Evolutionary conservation across 2,888 invertebrate species (phyloP).

Genomic region (Limulus polyphemus): DNA sequence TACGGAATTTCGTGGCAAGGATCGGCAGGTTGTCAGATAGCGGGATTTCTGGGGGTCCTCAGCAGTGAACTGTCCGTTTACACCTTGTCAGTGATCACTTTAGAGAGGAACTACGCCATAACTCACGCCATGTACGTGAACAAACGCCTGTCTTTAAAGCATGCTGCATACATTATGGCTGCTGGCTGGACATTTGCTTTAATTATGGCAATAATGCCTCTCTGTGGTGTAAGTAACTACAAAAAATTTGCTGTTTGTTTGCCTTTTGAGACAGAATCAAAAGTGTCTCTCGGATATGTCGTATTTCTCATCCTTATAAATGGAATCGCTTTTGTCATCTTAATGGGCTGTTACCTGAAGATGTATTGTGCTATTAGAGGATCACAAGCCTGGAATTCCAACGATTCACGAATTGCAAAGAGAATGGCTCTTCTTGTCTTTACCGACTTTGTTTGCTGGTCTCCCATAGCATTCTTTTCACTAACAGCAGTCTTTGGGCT

Average conservation of each 20-base stretch:
- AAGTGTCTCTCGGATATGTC: conserved; percentile 71
- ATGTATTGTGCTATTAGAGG: conserved; percentile 98
- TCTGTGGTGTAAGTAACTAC: conserved; percentile 86
- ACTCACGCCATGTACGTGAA: conserved; percentile 96
- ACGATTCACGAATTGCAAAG: conserved; percentile 90
- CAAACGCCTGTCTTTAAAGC: conserved; percentile 72
- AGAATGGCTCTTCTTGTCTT: conserved; percentile 92
- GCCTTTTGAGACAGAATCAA: conserved; percentile 77
- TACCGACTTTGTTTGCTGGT: conserved; percentile 96
- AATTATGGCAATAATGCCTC: conserved; percentile 71
- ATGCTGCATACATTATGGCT: conserved; percentile 83
- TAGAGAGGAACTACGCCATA: conserved; percentile 92
- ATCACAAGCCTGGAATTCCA: conserved; percentile 76
- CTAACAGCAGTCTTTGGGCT: conserved; percentile 84
- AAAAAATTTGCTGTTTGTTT: conserved; percentile 92
- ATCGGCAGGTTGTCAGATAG: conserved; percentile 80
- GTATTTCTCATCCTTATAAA: conserved; percentile 81
- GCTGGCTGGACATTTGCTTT: conserved; percentile 85
- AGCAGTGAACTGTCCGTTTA: conserved; percentile 89
- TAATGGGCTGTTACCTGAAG: conserved; percentile 90
- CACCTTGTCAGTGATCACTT: conserved; percentile 87
- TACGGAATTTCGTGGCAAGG: conserved; percentile 97
- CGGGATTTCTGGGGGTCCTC: conserved; percentile 86
- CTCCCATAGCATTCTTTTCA: conserved; percentile 91
- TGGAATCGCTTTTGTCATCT: conserved; percentile 80